A percentile compares a stretch with the other conserved stretches of the same genome.
Conservation (phyloP, 2,888 invertebrate species). For the Phragmatobia fuliginosa region DNA sequence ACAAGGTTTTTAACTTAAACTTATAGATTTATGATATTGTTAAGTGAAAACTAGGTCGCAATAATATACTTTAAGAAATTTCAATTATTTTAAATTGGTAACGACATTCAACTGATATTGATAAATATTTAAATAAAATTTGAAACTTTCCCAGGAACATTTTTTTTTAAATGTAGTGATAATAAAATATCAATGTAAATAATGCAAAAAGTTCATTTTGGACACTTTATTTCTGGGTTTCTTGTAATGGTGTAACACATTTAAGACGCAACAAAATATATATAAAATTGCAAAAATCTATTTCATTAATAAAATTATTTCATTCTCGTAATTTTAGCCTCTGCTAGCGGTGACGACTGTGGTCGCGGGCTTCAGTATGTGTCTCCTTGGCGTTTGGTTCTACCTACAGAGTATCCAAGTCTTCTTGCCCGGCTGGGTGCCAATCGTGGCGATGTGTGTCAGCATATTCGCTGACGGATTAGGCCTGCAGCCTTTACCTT, state of each 20-base stretch:
- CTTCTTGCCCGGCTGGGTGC: conserved; percentile 77
- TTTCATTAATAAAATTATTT: neutral
- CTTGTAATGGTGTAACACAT: too few species aligned
- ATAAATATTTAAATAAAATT: too few species aligned
- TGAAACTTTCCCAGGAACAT: too few species aligned
- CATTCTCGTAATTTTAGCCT: conserved; percentile 61
- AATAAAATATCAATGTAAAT: too few species aligned
- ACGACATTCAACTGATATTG: too few species aligned
- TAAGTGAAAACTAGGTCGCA: neutral
- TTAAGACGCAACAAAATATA: too few species aligned
- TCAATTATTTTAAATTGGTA: neutral
- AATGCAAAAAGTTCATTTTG: neutral
- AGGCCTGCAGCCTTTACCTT: conserved; percentile 77
- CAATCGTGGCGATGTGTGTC: conserved; percentile 72
- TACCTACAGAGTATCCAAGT: conserved; percentile 67
- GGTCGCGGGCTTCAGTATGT: conserved; percentile 77
- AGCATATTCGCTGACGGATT: conserved; percentile 79
- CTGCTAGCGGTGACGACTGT: conserved; percentile 76
- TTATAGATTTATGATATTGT: neutral
- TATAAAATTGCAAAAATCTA: too few species aligned
- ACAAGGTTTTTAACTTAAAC: neutral
- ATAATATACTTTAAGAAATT: neutral
- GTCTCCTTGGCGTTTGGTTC: conserved; percentile 79
- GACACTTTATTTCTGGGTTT: neutral
- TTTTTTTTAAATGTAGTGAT: too few species aligned